phyloP scores from a whole-genome alignment of 2,113 vertebrate species.

The Ptilorrhoa leucosticta region DNA sequence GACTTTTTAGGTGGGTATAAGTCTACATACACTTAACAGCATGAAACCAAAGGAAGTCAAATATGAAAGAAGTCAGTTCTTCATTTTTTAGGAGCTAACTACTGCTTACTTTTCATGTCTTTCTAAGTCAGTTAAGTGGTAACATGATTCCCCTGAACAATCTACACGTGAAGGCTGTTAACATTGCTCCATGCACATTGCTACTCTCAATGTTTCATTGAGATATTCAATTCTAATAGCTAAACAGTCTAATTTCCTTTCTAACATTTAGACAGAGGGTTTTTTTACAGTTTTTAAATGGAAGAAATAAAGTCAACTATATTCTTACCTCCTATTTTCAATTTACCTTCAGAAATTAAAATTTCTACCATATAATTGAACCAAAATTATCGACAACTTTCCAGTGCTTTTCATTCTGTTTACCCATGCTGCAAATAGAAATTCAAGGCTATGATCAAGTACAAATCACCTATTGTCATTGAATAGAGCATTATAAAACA shows the following conservation, averaged over 20 bases:
- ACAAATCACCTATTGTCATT: neutral
- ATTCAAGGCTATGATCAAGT: constrained; percentile 9
- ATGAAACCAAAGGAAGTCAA: neutral
- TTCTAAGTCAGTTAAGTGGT: neutral
- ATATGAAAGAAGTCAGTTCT: neutral
- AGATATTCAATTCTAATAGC: neutral
- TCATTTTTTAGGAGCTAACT: neutral
- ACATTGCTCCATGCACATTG: neutral
- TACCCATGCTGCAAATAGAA: neutral
- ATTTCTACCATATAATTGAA: constrained; percentile 16
- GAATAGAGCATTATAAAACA: neutral
- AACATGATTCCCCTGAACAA: neutral
- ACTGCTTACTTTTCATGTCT: neutral
- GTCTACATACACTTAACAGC: neutral
- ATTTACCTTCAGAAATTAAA: constrained; percentile 47
- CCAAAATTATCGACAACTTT: constrained; percentile 26
- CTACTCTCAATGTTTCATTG: neutral
- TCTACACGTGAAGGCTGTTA: neutral
- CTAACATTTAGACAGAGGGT: neutral
- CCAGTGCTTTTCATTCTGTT: neutral
- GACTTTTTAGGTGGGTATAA: neutral
- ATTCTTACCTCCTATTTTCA: constrained; percentile 38
- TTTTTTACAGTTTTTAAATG: neutral
- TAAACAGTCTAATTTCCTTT: constrained; percentile 9
- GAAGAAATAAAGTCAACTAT: neutral